Conservation (phyloP, 2,888 invertebrate genomes). For the Agrochola lychnidis region DNA sequence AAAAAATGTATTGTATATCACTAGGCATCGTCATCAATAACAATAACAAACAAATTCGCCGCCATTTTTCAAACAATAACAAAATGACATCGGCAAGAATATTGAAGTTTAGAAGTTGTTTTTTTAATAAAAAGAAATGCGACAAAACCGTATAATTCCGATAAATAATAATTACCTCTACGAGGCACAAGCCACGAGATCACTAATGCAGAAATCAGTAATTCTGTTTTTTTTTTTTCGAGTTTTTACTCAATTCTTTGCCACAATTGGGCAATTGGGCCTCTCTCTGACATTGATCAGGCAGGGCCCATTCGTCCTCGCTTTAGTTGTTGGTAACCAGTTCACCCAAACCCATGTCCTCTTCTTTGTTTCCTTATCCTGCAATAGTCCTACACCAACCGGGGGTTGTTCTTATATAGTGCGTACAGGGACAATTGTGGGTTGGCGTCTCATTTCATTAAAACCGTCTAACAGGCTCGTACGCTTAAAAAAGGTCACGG, state of each 20-base stretch:
- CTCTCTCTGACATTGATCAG: neutral
- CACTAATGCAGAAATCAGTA: too few species aligned
- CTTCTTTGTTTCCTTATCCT: neutral
- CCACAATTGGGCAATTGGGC: neutral
- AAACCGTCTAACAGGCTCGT: neutral
- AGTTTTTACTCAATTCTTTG: neutral
- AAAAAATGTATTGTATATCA: slow-evolving; percentile 45
- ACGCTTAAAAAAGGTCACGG: neutral
- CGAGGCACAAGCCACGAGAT: too few species aligned
- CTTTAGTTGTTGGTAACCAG: neutral
- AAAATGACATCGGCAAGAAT: slow-evolving; percentile 58
- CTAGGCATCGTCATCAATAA: slow-evolving; percentile 52
- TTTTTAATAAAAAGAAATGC: neutral
- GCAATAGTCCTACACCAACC: neutral
- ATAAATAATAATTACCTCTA: neutral
- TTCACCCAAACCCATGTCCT: neutral
- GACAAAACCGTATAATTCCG: slow-evolving; percentile 30
- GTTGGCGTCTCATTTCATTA: neutral
- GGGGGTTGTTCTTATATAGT: neutral
- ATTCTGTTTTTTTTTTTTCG: neutral
- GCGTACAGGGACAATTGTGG: neutral
- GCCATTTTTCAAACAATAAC: slow-evolving; percentile 74
- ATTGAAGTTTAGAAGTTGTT: neutral
- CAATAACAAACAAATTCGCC: slow-evolving; percentile 67
- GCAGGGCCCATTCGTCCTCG: too few species aligned